phyloP scores from a whole-genome alignment of 2,113 vertebrate genomes.

The Pipra filicauda region DNA sequence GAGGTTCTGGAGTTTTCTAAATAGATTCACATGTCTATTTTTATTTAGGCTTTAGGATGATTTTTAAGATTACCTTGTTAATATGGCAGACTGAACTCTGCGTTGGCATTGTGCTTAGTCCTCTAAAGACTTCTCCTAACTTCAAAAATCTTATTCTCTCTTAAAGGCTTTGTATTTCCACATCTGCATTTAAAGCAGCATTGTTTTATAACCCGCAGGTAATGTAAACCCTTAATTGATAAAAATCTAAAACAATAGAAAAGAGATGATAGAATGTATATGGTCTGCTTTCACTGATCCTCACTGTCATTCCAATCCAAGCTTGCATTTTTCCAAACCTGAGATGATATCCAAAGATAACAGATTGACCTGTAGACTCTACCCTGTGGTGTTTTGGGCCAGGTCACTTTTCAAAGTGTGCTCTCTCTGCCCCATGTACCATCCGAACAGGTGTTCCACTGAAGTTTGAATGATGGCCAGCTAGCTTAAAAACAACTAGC shows the following conservation, averaged over 20 bases:
- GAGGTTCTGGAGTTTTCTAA: neutral
- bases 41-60: neutral
- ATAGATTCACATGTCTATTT: neutral
- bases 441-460: neutral
- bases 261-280: neutral
- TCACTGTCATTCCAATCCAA: neutral
- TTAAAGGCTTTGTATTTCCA: neutral
- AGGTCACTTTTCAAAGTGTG: neutral
- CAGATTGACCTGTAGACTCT: neutral
- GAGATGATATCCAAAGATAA: neutral
- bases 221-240: accelerated
- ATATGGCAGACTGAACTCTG: neutral
- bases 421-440: neutral
- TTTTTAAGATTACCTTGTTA: neutral
- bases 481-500: neutral
- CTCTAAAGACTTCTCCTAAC: neutral
- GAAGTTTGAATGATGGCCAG: neutral
- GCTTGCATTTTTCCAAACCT: neutral
- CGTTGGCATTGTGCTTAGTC: neutral
- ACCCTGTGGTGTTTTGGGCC: neutral
- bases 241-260: neutral
- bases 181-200: neutral
- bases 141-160: neutral
- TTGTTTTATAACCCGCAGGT: neutral
- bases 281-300: neutral